These are phyloP conservation scores for Catocala fraxini DNA, from an alignment of 2,888 invertebrate species.

Conservation along the genomic window DNA sequence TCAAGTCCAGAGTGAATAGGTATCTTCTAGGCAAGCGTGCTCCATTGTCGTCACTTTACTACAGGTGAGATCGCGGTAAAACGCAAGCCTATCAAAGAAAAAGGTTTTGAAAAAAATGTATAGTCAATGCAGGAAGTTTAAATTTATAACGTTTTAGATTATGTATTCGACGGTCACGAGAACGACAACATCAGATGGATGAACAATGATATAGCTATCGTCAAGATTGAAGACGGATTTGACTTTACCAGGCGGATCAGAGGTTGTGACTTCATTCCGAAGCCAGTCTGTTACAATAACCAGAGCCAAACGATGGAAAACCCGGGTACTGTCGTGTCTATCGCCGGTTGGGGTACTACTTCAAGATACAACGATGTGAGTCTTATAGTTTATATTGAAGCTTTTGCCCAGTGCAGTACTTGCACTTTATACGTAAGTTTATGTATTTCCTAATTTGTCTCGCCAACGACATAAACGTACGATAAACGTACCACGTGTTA, in stretches of 20 bases:
- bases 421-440: too few relatives aligned
- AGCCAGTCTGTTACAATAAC: conserved; percentile 76
- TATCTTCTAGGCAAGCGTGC: too few relatives aligned
- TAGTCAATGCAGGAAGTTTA: background rate
- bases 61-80: too few relatives aligned
- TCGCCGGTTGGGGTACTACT: conserved; percentile 80
- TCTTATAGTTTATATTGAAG: conserved; percentile 4
- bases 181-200: conserved; percentile 82
- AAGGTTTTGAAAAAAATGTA: too few relatives aligned
- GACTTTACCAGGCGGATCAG: conserved; percentile 71
- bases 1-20: too few relatives aligned
- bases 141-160: conserved; percentile 58
- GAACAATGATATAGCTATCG: conserved; percentile 80
- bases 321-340: conserved; percentile 64
- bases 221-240: conserved; percentile 77
- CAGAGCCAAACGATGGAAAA: conserved; percentile 75
- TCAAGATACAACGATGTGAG: conserved; percentile 74
- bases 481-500: too few relatives aligned
- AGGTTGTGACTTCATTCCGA: conserved; percentile 77
- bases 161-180: conserved; percentile 78
- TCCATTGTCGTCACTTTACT: too few relatives aligned
- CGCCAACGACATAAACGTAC: too few relatives aligned
- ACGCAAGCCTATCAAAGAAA: too few relatives aligned
- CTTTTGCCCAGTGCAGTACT: background rate
- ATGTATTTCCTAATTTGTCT: too few relatives aligned